These are phyloP conservation scores for Athene noctua DNA, from an alignment of 2,113 vertebrate species.

Conservation along the genomic window DNA sequence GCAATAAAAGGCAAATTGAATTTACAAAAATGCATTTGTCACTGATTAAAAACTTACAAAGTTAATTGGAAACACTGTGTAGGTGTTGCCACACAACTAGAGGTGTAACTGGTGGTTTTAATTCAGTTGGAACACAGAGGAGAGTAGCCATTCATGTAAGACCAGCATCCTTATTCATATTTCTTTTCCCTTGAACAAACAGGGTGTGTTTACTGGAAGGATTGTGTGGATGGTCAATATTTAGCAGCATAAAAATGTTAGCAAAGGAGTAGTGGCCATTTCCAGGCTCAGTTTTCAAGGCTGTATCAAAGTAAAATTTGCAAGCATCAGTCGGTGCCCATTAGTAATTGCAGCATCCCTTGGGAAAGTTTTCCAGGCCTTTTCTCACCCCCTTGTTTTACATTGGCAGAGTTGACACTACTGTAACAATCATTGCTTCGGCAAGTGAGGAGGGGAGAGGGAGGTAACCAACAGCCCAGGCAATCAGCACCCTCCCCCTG, in stretches of 20 bases:
- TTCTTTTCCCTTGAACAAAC: not conserved
- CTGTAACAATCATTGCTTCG: not conserved
- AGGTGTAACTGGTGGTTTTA: constrained; percentile 77
- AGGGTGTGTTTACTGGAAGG: not conserved
- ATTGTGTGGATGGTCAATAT: not conserved
- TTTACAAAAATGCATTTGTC: constrained; percentile 84
- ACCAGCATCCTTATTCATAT: not conserved
- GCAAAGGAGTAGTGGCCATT: not conserved
- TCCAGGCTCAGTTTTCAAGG: not conserved
- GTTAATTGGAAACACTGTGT: constrained; percentile 83
- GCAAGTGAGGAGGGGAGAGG: constrained; percentile 44
- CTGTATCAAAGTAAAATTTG: not conserved
- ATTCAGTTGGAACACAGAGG: constrained; percentile 39
- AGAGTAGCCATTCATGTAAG: constrained; percentile 19
- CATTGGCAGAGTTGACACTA: constrained; percentile 27
- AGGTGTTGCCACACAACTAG: constrained; percentile 85
- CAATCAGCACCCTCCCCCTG: constrained; percentile 64
- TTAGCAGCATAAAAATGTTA: not conserved
- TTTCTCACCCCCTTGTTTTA: not conserved
- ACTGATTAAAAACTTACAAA: constrained; percentile 85
- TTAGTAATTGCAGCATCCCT: not conserved
- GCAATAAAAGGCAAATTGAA: constrained; percentile 87
- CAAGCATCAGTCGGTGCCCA: not conserved
- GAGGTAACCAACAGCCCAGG: constrained; percentile 39
- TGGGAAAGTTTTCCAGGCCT: constrained; percentile 20